phyloP scores from a whole-genome alignment of 2,797 vertebrate species.

The Sebastes cheni region DNA sequence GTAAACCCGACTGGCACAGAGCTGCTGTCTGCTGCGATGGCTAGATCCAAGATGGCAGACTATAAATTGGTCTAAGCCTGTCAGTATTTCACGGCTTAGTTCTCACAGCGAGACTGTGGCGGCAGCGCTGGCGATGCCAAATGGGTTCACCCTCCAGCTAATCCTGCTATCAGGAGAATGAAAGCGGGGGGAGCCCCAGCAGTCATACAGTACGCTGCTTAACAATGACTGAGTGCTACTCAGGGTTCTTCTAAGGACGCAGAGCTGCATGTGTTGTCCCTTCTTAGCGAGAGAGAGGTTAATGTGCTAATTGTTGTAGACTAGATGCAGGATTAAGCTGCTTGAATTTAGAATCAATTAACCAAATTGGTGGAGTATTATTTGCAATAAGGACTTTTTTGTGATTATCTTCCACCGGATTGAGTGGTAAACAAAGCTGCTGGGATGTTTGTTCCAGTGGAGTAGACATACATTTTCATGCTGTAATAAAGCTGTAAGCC shows the following conservation, averaged over 20 bases:
- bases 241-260: constrained; percentile 51
- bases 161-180: constrained; percentile 71
- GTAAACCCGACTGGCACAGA: constrained; percentile 68
- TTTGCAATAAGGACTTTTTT: constrained; percentile 39
- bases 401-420: constrained; percentile 46
- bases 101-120: constrained; percentile 55
- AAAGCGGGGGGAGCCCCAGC: constrained; percentile 45
- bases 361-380: constrained; percentile 58
- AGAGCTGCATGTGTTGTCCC: constrained; percentile 31
- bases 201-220: constrained; percentile 46
- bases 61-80: constrained; percentile 71
- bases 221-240: constrained; percentile 50
- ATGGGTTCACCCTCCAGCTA: constrained; percentile 65
- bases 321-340: constrained; percentile 62
- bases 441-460: constrained; percentile 29
- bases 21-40: constrained; percentile 54
- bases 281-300: constrained; percentile 43
- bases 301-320: constrained; percentile 59
- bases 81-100: constrained; percentile 71
- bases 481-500: constrained; percentile 28
- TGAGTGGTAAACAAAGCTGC: constrained; percentile 46
- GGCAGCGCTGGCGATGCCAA: constrained; percentile 57
- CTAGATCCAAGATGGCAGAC: constrained; percentile 71
- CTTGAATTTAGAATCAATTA: constrained; percentile 70
- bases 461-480: constrained; percentile 31